A percentile compares a stretch with the other conserved stretches of the same genome.
Conservation (phyloP, 2,113 vertebrate genomes). For the Cyphomyrus discorhynchus region DNA sequence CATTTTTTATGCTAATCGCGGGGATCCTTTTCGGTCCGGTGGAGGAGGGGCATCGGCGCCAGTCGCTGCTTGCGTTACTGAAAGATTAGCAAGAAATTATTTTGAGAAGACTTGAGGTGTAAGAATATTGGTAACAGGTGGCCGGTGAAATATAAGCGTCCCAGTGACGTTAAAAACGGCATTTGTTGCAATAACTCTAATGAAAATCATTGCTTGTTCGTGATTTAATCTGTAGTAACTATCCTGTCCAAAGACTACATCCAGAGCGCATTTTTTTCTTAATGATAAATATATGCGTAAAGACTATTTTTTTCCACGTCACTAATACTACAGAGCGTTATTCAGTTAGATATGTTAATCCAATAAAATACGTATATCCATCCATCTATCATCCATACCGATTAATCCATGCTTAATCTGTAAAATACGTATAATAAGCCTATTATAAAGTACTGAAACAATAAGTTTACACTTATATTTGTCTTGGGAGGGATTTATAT, state of each 20-base stretch:
- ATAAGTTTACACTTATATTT: neutral
- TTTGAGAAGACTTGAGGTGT: slow-evolving; percentile 55
- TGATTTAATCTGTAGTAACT: neutral
- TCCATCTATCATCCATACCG: too few relatives aligned
- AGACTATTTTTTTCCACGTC: neutral
- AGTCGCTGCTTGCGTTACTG: slow-evolving; percentile 33
- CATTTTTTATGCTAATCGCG: slow-evolving; percentile 65
- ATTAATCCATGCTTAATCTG: too few relatives aligned
- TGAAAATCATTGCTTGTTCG: neutral
- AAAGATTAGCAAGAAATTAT: slow-evolving; percentile 60
- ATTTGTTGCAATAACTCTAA: neutral
- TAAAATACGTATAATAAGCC: neutral
- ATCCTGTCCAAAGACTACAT: neutral
- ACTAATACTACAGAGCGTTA: neutral
- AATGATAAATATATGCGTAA: neutral
- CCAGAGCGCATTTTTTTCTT: neutral
- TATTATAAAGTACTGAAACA: neutral
- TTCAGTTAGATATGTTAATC: neutral
- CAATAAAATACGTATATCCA: neutral
- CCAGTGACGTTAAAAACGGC: slow-evolving; percentile 5
- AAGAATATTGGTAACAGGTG: slow-evolving; percentile 56
- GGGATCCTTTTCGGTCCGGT: slow-evolving; percentile 51
- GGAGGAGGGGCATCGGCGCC: slow-evolving; percentile 36
- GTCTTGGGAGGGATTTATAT: neutral
- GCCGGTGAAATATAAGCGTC: slow-evolving; percentile 28